phyloP scores from a whole-genome alignment of 2,888 invertebrate species.

The Cloeon dipterum region DNA sequence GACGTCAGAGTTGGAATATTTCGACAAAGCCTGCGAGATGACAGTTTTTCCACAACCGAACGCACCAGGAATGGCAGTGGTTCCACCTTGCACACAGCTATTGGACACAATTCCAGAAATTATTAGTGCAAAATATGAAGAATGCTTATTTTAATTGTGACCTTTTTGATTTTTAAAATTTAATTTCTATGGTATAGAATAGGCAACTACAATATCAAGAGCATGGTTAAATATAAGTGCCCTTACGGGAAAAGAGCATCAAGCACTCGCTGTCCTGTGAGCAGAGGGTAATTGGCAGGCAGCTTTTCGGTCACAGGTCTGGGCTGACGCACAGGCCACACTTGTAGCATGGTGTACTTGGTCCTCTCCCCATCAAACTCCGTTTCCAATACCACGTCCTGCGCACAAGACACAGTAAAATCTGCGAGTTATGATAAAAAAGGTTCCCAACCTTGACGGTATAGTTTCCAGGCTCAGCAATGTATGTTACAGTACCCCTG shows the following conservation, averaged over 20 bases:
- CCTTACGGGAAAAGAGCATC: slow-evolving; percentile 94
- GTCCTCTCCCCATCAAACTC: slow-evolving; percentile 93
- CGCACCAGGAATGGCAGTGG: slow-evolving; percentile 97
- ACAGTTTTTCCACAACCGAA: slow-evolving; percentile 99
- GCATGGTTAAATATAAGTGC: slow-evolving; percentile 5
- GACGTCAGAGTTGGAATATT: slow-evolving; percentile 98
- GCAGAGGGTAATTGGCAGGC: slow-evolving; percentile 92
- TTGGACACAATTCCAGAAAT: slow-evolving; percentile 7
- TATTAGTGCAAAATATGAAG: not conserved
- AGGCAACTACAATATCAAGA: not conserved
- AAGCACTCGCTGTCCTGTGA: slow-evolving; percentile 94
- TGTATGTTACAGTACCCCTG: slow-evolving; percentile 88
- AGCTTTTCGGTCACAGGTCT: slow-evolving; percentile 93
- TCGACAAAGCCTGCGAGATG: slow-evolving; percentile 96
- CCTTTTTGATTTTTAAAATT: not conserved
- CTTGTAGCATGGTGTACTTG: slow-evolving; percentile 90
- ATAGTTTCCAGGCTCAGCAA: slow-evolving; percentile 87
- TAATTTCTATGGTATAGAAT: not conserved
- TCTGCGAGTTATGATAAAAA: slow-evolving; percentile 12
- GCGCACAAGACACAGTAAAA: no score
- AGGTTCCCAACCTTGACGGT: slow-evolving; percentile 72
- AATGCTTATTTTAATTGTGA: not conserved
- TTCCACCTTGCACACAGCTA: slow-evolving; percentile 93
- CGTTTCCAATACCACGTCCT: slow-evolving; percentile 92
- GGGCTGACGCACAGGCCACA: slow-evolving; percentile 98